Evolutionary conservation across 2,113 vertebrate genomes (phyloP), one percentile per base, ranked within the genome.

Genomic region (Cryptomyrus ogoouensis): DNA sequence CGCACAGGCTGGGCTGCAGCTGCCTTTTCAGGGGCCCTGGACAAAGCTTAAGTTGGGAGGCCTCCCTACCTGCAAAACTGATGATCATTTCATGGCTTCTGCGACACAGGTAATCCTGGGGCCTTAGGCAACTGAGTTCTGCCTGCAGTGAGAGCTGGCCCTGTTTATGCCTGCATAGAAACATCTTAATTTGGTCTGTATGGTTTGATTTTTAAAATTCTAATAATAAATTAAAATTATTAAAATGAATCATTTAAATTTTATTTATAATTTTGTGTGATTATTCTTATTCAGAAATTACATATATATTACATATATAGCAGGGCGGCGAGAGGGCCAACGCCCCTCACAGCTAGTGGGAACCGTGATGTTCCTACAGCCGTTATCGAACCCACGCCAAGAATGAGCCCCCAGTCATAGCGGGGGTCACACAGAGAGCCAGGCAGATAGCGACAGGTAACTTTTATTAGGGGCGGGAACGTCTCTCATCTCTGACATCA

Each of bases 331-430:
- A 91, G 92, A 94, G 93, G 94, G 96, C 95, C 94, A 92, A 95
- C 94, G 92, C 94, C 92, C 96, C 96, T 96, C 95, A 96, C 27
- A 91, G 91, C 93, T 94, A 94, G 95, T 7, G 89, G 90, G 86
- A 87, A 90, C 88, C 88, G 91, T 92, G 91, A 94, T 95, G 95
- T 97, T 97, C 96, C 93, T 94, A 94, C 95, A 96, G 95, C 94
- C 94, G 95, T 97, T 97, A 97, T 96, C 95, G 96, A 95, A 94
- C 95, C 91, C 91, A 94, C 93, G 95, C 95, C 91, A 96, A 95
- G 96, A 96, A 97, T 96, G 94, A 94, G 94, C 96, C 96, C 86
- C 90, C 90, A 92, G 96, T 95, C 92, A 91, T 84, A 89, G 88
- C 62, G 42, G 90, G 89, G 84, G 90, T 70, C 90, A 87, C 27